Conservation (phyloP, 2,888 invertebrate genomes). For the Scaptomyza tumidula region DNA sequence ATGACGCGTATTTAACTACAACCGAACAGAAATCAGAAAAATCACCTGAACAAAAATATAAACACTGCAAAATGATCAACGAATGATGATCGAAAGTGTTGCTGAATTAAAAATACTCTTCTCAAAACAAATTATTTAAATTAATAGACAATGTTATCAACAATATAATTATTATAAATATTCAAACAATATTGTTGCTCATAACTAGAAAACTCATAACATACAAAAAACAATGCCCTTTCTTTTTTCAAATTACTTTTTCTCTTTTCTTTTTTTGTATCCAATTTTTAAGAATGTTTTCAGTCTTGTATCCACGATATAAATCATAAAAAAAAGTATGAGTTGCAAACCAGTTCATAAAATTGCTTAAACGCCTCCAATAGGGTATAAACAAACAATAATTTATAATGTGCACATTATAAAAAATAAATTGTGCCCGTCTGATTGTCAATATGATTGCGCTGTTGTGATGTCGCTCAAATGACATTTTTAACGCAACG, state of each 20-base stretch:
- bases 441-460: conserved; percentile 21
- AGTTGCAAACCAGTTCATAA: background rate
- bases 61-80: conserved; percentile 6
- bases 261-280: too few relatives aligned
- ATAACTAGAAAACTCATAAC: too few relatives aligned
- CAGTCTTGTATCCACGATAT: too few relatives aligned
- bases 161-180: too few relatives aligned
- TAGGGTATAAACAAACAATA: conserved; percentile 14
- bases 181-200: too few relatives aligned
- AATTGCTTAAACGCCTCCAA: background rate
- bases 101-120: conserved; percentile 10
- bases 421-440: conserved; percentile 15
- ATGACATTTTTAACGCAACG: conserved; percentile 59
- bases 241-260: too few relatives aligned
- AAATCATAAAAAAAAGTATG: background rate
- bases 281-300: too few relatives aligned
- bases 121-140: background rate
- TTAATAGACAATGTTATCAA: background rate
- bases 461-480: conserved; percentile 17
- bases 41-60: conserved; percentile 23
- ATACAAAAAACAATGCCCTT: too few relatives aligned
- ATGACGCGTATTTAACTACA: conserved; percentile 50
- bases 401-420: conserved; percentile 50
- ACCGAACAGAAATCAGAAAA: conserved; percentile 14
- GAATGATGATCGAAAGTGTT: background rate